Percentiles rank a stretch among this genome's conserved stretches.
phyloP scores from a whole-genome alignment of 2,888 invertebrate species.

The Drosophila buzzatii region DNA sequence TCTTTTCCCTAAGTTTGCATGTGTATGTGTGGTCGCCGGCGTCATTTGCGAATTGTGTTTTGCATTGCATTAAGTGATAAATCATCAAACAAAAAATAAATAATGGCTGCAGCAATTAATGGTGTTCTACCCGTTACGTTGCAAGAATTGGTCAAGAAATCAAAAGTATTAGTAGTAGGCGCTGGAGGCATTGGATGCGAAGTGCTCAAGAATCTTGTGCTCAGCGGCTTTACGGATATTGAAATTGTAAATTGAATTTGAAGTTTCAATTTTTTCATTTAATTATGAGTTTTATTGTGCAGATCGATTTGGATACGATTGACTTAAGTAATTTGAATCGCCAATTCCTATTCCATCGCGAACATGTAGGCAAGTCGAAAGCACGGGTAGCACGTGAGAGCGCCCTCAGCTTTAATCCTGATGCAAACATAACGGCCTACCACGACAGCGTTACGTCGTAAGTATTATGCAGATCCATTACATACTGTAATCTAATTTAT shows the following conservation, averaged over 20 bases:
- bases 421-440: slow-evolving; percentile 94
- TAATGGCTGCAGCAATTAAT: slow-evolving; percentile 89
- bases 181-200: slow-evolving; percentile 99
- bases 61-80: neutral
- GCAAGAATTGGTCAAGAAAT: slow-evolving; percentile 88
- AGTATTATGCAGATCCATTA: slow-evolving; percentile 70
- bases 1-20: slow-evolving; percentile 20
- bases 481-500: neutral
- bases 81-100: slow-evolving; percentile 28
- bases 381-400: slow-evolving; percentile 96
- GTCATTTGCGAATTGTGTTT: slow-evolving; percentile 51
- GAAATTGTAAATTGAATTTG: slow-evolving; percentile 92
- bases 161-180: slow-evolving; percentile 95
- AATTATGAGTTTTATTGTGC: slow-evolving; percentile 44
- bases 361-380: slow-evolving; percentile 99
- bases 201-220: slow-evolving; percentile 97
- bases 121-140: slow-evolving; percentile 89
- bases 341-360: slow-evolving; percentile 99
- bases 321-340: slow-evolving; percentile 99
- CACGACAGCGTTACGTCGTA: slow-evolving; percentile 97
- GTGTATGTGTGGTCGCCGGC: slow-evolving; percentile 49
- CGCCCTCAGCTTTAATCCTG: slow-evolving; percentile 94
- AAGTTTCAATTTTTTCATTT: neutral
- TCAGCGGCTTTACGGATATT: slow-evolving; percentile 96
- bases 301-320: slow-evolving; percentile 99